Evolutionary conservation across 2,113 vertebrate species (phyloP), one percentile per base, ranked within the genome.

Genomic region (Panthera tigris): DNA sequence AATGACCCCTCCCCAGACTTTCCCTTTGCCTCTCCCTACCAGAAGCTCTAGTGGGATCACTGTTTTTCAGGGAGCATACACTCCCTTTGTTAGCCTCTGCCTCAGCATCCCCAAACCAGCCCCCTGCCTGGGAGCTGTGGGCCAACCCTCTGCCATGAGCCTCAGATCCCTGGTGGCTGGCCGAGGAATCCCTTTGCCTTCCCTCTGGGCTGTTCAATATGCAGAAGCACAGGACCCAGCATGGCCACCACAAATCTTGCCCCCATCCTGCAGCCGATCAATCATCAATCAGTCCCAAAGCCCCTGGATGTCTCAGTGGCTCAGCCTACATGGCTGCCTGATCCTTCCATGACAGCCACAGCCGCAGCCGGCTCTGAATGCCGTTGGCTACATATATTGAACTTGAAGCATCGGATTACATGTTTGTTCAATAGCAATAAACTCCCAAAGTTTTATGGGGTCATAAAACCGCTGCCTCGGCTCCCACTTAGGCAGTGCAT

Each of bases 381-480:
- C 92, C 41, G 10, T 78, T 82, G 97, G 98, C 97, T 97, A 80
- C 81, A 97, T 88, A 97, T 96, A 98, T 95, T 96, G 98, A 98
- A 98, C 96, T 84, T 97, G 97, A 97, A 98, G 98, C 98, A 98
- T 98, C 41, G 1, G 94, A 98, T 99, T 98, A 98, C 97, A 71
- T 98, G 98, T 98, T 99, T 99, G 98, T 95, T 98, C 99, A 98
- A 98, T 98, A 98, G 98, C 98, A 99, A 98, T 99, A 98, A 98
- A 98, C 98, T 99, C 95, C 93, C 97, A 95, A 97, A 97, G 98
- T 98, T 99, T 99, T 99, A 99, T 99, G 96, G 97, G 98, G 98
- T 97, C 97, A 93, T 99, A 99, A 99, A 99, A 97, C 71, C 82
- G 5, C 98, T 98, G 79, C 84, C 98, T 98, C 4, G 96, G 98